Evolutionary conservation across 2,888 invertebrate species (phyloP).

Genomic region (Catocala nupta): DNA sequence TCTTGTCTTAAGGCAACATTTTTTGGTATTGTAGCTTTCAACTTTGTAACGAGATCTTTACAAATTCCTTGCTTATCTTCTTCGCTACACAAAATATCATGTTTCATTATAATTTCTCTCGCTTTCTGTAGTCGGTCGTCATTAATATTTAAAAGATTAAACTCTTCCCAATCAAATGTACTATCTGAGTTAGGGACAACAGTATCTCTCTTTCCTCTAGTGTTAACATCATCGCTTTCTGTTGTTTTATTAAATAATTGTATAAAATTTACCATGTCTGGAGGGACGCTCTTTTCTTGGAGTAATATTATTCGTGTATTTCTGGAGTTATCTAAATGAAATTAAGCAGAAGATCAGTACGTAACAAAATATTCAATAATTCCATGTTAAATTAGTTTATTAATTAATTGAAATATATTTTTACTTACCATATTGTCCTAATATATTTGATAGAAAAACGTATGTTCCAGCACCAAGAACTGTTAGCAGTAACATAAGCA

Average conservation of each 20-base stretch:
- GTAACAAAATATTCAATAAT: not conserved
- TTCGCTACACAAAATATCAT: constrained; percentile 68
- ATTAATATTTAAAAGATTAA: constrained; percentile 53
- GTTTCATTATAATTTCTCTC: constrained; percentile 69
- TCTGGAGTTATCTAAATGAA: constrained; percentile 56
- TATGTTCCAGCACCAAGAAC: constrained; percentile 62
- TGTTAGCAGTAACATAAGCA: constrained; percentile 59
- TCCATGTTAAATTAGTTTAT: too few species aligned
- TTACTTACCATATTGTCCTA: constrained; percentile 64
- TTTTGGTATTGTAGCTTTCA: constrained; percentile 59
- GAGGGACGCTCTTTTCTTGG: constrained; percentile 59
- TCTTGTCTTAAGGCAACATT: constrained; percentile 16
- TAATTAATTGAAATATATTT: not conserved
- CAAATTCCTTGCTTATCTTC: constrained; percentile 68
- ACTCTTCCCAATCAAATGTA: constrained; percentile 27
- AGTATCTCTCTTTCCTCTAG: constrained; percentile 60
- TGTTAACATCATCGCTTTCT: constrained; percentile 29
- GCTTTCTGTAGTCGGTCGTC: constrained; percentile 64
- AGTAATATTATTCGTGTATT: constrained; percentile 71
- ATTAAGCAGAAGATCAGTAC: too few species aligned
- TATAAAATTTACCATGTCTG: constrained; percentile 64
- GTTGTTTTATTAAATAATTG: constrained; percentile 63
- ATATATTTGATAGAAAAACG: constrained; percentile 59
- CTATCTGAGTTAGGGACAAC: not conserved
- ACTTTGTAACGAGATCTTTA: constrained; percentile 67